Evolutionary conservation across 2,797 vertebrate species (phyloP), one percentile per base, ranked within the genome.

Genomic region (Pseudocheirus occidentalis): DNA sequence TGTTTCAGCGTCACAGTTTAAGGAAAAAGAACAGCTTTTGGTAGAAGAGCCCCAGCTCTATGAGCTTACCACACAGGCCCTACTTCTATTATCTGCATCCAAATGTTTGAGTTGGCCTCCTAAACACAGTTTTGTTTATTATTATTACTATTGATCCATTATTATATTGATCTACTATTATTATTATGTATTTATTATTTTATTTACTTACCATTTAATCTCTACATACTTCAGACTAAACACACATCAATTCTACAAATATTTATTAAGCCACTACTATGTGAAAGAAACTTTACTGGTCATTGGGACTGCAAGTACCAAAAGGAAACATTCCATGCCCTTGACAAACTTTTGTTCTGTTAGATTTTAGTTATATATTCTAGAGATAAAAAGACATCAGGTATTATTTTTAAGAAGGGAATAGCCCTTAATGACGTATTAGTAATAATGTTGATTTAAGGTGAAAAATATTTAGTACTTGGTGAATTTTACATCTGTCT

Each of bases 401-500:
- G 3, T 34, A n/a, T 50, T 87, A 27, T 46, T 87, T 92, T 87
- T 95, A 58, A 18, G 27, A 5, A 3, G 24, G 91, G 5, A 24
- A n/a, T 90, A 92, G n/a, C 29, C 21, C 40, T 87, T 50, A 87
- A 50, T 87, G 24, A 81, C 40, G 11, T 40, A 21, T 46, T 40
- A 50, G 40, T 87, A 50, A 87, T 87, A 46, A 92, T 81, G 1
- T 73, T 89, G 62, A 91, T 94, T 54, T 28, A 34, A 54, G 52
- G 10, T 93, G 52, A 6, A 92, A 91, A 92, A 53, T 91, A 90
- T 92, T 18, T 53, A 52, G 31, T 94, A 55, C 93, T 93, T 91
- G 94, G n/a, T 96, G 55, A 92, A 53, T 94, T 94, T 94, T 95
- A 29, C 93, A 21, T 87, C 10, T 1, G 11, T 46, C 95, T 95